Evolutionary conservation across 2,113 vertebrate genomes (phyloP), one percentile per base, ranked within the genome.

Genomic region (Lophura nycthemera): DNA sequence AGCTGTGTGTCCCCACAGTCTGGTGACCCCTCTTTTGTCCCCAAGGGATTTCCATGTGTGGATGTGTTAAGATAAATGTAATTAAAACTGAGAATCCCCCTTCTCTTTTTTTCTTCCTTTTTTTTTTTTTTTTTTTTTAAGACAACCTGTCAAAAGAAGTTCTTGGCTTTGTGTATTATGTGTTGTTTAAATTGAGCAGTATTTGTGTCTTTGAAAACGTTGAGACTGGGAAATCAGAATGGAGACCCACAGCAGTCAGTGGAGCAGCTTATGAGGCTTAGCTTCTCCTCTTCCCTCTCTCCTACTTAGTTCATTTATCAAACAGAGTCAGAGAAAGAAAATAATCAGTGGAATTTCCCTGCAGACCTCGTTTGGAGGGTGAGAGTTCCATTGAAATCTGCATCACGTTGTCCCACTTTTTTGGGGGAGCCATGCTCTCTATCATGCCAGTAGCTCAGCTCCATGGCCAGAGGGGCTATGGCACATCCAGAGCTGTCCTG

Each of bases 231-330:
- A 83, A 80, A 91, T 45, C 47, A 34, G 43, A 50, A 18, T 4
- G 61, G 64, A 67, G 45, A n/a, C 20, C 52, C 59, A 54, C 52
- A 30, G 27, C 52, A 17, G 59, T 29, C 52, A 70, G 29, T 57
- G 65, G 76, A 77, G 21, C 50, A 52, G 52, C 36, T 94, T 12
- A 60, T 40, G 82, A 83, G 14, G 69, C 34, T 80, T 74, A 60
- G 36, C 69, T 82, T 90, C 29, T 50, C 21, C 61, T 64, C 79
- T 54, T 21, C 59, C 32, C 14, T 70, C 45, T 40, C n/a, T 70
- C 56, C 71, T 67, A 32, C 74, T 52, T 75, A 54, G 60, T 83
- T 89, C 54, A 57, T 76, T 86, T 93, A 65, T 84, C 86, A 90
- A 57, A 80, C 86, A 85, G 66, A 22, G 81, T 64, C 16, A 25